Evolutionary conservation across 1,140 invertebrate species (phyloP).

Genomic region (Neodiprion pinetum): DNA sequence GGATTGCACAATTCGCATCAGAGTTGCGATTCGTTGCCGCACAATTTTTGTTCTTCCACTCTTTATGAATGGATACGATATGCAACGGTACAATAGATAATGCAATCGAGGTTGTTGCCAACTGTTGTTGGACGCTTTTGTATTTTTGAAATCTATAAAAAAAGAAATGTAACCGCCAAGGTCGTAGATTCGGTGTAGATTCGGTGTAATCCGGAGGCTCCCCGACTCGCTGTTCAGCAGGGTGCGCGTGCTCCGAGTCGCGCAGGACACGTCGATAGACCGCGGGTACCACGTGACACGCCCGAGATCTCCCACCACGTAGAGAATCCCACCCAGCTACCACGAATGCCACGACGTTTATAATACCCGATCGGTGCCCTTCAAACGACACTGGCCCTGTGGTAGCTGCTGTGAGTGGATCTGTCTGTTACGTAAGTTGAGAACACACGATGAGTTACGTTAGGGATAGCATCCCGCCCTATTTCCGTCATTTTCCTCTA

Average conservation of each 20-base stretch:
- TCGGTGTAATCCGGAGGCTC: too few relatives aligned
- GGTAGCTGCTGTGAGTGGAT: slow-evolving; percentile 35
- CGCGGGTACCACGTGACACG: slow-evolving; percentile 34
- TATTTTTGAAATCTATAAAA: too few relatives aligned
- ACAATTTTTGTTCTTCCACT: too few relatives aligned
- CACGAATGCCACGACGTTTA: slow-evolving; percentile 40
- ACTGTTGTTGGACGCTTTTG: too few relatives aligned
- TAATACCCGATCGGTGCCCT: slow-evolving; percentile 55
- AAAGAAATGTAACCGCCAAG: too few relatives aligned
- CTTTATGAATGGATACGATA: too few relatives aligned
- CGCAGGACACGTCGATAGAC: slow-evolving; percentile 27
- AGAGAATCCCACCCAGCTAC: slow-evolving; percentile 37
- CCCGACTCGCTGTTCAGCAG: background rate
- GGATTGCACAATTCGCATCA: too few relatives aligned
- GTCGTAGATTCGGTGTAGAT: too few relatives aligned
- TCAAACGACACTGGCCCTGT: slow-evolving; percentile 59
- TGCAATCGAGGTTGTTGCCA: too few relatives aligned
- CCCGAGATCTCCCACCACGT: slow-evolving; percentile 16
- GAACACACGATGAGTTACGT: too few relatives aligned
- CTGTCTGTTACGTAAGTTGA: background rate
- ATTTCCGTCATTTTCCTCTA: background rate
- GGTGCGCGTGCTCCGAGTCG: background rate
- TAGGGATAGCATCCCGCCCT: background rate
- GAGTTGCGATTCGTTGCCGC: too few relatives aligned
- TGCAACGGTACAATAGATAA: too few relatives aligned